phyloP scores from a whole-genome alignment of 2,797 vertebrate species.

The Epinephelus coioides region DNA sequence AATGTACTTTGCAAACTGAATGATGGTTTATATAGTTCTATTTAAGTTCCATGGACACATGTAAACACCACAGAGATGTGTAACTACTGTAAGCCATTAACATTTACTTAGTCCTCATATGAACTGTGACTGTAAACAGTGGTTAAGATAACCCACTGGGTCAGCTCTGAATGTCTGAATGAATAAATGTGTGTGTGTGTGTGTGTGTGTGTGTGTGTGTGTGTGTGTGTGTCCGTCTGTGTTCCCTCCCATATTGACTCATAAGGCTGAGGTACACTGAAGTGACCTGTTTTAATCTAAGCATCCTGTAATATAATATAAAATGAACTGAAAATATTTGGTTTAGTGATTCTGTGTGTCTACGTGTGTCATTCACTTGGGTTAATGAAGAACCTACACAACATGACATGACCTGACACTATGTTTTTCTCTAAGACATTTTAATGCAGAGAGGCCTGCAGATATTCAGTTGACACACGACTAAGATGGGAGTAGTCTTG shows the following conservation, averaged over 20 bases:
- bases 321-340: background rate
- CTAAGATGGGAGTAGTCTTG: background rate
- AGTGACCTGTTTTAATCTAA: background rate
- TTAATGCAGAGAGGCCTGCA: too few relatives aligned
- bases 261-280: background rate
- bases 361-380: background rate
- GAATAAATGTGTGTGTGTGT: too few relatives aligned
- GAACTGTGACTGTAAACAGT: background rate
- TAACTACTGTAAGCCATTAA: background rate
- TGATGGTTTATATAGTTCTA: too few relatives aligned
- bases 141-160: background rate
- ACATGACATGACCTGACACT: too few relatives aligned
- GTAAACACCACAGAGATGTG: background rate
- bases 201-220: too few relatives aligned
- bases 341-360: background rate
- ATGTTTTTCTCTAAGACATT: too few relatives aligned
- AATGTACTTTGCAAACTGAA: too few relatives aligned
- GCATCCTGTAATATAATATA: conserved; percentile 14
- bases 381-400: background rate
- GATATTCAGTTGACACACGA: background rate
- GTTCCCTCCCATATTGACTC: background rate
- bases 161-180: background rate
- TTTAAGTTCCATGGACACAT: background rate
- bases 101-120: background rate
- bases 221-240: too few relatives aligned